A percentile compares a stretch with the other conserved stretches of the same genome.
These are phyloP conservation scores for Periophthalmus magnuspinnatus DNA, from an alignment of 2,797 vertebrate species.

Conservation along the genomic window DNA sequence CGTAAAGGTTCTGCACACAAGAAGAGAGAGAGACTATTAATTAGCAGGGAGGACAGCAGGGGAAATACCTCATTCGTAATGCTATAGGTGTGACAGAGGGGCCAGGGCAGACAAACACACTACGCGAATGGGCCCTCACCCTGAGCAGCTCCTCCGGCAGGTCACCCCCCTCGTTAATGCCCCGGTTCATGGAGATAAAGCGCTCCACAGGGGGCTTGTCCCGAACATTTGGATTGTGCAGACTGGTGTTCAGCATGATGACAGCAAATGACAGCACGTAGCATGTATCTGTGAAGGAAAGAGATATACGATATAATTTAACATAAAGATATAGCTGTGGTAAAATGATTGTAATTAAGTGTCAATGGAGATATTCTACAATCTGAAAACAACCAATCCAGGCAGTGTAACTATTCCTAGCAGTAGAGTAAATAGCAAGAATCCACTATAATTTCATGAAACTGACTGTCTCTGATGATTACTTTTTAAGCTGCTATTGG, in stretches of 20 bases:
- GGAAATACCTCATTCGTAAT: slow-evolving; percentile 20
- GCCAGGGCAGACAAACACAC: slow-evolving; percentile 19
- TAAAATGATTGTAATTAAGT: slow-evolving; percentile 2
- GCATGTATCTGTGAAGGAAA: slow-evolving; percentile 86
- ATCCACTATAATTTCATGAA: neutral
- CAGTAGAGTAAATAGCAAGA: neutral
- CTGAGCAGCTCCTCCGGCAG: slow-evolving; percentile 94
- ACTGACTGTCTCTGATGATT: neutral
- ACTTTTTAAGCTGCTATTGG: neutral
- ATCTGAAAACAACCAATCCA: neutral
- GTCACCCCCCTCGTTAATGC: slow-evolving; percentile 96
- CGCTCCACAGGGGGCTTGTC: slow-evolving; percentile 94
- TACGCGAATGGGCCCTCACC: slow-evolving; percentile 72
- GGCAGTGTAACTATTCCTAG: neutral
- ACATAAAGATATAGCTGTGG: neutral
- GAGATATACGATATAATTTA: neutral
- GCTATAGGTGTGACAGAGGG: slow-evolving; percentile 15
- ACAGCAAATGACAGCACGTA: slow-evolving; percentile 96
- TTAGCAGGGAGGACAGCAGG: slow-evolving; percentile 19
- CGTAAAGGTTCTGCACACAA: slow-evolving; percentile 89
- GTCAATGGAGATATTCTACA: neutral
- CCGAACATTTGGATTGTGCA: slow-evolving; percentile 95
- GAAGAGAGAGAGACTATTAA: slow-evolving; percentile 11
- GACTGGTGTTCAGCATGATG: slow-evolving; percentile 98
- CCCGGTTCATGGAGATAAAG: slow-evolving; percentile 97